These are phyloP conservation scores for human DNA, from an alignment of 2,113 vertebrate genomes.

Conservation along the genomic window DNA sequence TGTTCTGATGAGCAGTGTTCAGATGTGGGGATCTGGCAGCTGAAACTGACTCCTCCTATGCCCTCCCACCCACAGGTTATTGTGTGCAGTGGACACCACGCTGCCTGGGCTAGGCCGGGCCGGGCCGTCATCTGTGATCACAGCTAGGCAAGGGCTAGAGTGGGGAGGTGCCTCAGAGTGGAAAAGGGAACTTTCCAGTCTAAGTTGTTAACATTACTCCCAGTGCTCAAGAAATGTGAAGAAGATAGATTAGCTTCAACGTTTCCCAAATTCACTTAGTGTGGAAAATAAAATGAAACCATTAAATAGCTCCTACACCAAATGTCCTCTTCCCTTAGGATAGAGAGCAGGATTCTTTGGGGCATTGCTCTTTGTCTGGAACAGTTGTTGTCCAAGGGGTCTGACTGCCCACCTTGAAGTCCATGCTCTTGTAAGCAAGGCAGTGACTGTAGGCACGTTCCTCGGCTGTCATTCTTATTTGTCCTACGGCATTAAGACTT, in stretches of 20 bases:
- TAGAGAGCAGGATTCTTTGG: not conserved
- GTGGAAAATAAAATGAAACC: slow-evolving; percentile 44
- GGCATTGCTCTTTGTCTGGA: not conserved
- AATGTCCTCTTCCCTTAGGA: not conserved
- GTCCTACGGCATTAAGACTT: not conserved
- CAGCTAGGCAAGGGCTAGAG: not conserved
- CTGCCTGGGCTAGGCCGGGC: not conserved
- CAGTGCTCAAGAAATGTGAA: not conserved
- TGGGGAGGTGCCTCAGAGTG: not conserved
- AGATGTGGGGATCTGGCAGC: not conserved
- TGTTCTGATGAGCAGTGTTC: not conserved
- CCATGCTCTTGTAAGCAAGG: not conserved
- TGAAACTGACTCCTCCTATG: accelerated
- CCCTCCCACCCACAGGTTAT: not conserved
- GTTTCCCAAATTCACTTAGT: slow-evolving; percentile 8
- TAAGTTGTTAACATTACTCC: not conserved
- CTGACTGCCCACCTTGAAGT: not conserved
- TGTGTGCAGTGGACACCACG: accelerated
- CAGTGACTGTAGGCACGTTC: not conserved
- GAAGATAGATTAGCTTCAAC: not conserved
- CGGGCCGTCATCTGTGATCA: not conserved
- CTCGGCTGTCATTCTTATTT: not conserved
- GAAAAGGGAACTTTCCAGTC: not conserved
- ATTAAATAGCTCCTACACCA: not conserved
- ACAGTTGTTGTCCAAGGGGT: not conserved